Conservation (phyloP, 2,888 invertebrate species). For the Nemotelus nigrinus region DNA sequence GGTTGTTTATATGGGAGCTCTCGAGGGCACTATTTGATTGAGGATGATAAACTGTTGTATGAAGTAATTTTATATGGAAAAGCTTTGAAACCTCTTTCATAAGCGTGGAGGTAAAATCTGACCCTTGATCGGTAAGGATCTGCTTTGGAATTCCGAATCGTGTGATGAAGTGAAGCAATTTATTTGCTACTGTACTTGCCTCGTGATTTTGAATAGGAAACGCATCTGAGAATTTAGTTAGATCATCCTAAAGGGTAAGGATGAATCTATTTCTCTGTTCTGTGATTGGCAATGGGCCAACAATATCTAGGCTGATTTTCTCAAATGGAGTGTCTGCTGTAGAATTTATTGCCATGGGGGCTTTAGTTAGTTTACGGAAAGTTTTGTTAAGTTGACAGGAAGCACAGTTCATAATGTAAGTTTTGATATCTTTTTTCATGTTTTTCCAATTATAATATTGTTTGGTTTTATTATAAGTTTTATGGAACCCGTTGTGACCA, state of each 20-base stretch:
- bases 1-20: slow-evolving; percentile 14
- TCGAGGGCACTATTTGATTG: slow-evolving; percentile 27
- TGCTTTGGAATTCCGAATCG: slow-evolving; percentile 55
- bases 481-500: slow-evolving; percentile 45
- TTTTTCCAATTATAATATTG: slow-evolving; percentile 56
- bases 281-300: slow-evolving; percentile 55
- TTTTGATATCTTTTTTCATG: slow-evolving; percentile 56
- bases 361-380: slow-evolving; percentile 51
- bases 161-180: slow-evolving; percentile 56
- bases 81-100: slow-evolving; percentile 57
- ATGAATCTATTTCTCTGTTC: slow-evolving; percentile 54
- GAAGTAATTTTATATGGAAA: slow-evolving; percentile 53
- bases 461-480: slow-evolving; percentile 53
- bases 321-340: slow-evolving; percentile 56
- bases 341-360: slow-evolving; percentile 57
- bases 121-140: slow-evolving; percentile 47
- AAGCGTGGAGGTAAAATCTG: slow-evolving; percentile 45
- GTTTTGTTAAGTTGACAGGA: no score
- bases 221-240: slow-evolving; percentile 58
- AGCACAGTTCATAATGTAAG: slow-evolving; percentile 44
- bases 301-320: slow-evolving; percentile 56
- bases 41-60: slow-evolving; percentile 12
- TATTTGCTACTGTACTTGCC: slow-evolving; percentile 9
- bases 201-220: slow-evolving; percentile 5
- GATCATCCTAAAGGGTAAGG: slow-evolving; percentile 52